A percentile compares a stretch with the other conserved stretches of the same genome.
Conservation (phyloP, 2,888 invertebrate genomes). For the Pachycephus smyrnensis region DNA sequence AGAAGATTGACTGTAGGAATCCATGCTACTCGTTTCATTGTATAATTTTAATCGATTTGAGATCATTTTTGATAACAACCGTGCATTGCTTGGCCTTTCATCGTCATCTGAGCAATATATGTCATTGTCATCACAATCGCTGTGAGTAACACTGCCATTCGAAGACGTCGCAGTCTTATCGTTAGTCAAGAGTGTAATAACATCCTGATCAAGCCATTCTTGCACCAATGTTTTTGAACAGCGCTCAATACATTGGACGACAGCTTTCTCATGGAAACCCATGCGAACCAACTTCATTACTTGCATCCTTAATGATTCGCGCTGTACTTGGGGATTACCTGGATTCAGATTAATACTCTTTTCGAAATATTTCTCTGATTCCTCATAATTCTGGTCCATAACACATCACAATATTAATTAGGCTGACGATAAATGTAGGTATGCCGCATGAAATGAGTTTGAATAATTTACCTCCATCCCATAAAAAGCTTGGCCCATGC, state of each 20-base stretch:
- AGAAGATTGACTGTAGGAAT: background rate
- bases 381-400: background rate
- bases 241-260: background rate
- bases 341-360: background rate
- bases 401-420: background rate
- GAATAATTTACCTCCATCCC: conserved; percentile 28
- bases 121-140: background rate
- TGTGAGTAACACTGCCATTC: background rate
- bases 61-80: background rate
- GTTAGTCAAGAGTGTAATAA: background rate
- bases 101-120: conserved; percentile 3
- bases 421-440: background rate
- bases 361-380: conserved; percentile 1
- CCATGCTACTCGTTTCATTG: background rate
- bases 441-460: background rate
- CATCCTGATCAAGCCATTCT: conserved; percentile 1
- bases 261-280: conserved; percentile 4
- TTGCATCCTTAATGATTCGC: conserved; percentile 1
- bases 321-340: background rate
- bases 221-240: conserved; percentile 3
- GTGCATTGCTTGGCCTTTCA: conserved; percentile 3
- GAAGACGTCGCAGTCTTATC: background rate
- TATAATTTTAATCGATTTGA: background rate
- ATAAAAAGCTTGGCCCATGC: conserved; percentile 34
- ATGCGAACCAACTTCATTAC: conserved; percentile 1